Evolutionary conservation across 1,140 invertebrate species (phyloP), one percentile per base, ranked within the genome.

Genomic region (Drosophila kanapiae): DNA sequence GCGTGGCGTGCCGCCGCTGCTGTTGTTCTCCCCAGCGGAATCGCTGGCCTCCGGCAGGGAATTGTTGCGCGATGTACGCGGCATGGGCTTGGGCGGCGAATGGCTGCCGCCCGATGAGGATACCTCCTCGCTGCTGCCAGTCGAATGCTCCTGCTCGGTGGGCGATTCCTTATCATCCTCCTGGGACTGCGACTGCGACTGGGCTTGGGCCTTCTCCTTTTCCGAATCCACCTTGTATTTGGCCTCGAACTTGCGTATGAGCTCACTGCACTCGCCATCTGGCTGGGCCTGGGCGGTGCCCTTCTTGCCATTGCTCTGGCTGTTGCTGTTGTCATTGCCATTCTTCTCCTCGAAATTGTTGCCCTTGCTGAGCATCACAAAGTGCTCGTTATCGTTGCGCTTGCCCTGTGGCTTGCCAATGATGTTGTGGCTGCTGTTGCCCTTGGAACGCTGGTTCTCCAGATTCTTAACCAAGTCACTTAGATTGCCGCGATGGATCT

Each of bases 81-180:
- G 96, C 91, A 97, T 93, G 10, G 96, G 96, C 85, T 97, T 97
- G 0, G 96, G 96, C 9, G 96, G 95, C 27, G 84, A 92, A n/a
- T 82, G 72, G 10, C 74, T 80, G 67, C 90, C 82, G 16, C 88
- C 85, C 4, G 80, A 76, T 3, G 82, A 92, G 23, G 86, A 91
- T 11, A 75, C 78, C 67, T 91, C 90, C 65, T 91, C 90, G 47
- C 90, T 91, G 80, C 90, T 91, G 71, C 91, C 91, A 0, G 82
- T 86, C 14, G 90, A 91, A 47, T 87, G 76, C 40, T 91, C 88
- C 38, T 86, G 75, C 37, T 91, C 90, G 9, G 90, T 91, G 38
- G 91, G 91, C 0, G 91, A 92, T 48, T 92, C 80, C 57, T 92
- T 91, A 0, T 92, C 85, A 57, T 83, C 83, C 47, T 82, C 79